Conservation (phyloP, 2,797 vertebrate species). For the Glyptemys insculpta region DNA sequence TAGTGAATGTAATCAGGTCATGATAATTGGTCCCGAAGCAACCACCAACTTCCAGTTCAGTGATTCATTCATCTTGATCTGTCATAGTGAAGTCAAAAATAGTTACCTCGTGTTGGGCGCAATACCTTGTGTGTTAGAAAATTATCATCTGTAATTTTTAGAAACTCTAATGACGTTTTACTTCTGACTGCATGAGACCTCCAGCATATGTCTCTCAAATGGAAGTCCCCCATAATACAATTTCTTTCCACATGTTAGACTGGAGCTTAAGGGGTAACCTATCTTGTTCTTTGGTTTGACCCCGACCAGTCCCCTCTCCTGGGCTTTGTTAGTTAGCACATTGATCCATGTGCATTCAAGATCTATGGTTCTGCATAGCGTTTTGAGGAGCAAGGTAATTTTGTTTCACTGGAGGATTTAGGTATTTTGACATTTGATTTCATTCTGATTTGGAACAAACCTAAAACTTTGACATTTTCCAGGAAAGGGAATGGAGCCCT, state of each 20-base stretch:
- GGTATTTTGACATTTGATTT: not conserved
- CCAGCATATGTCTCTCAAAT: not conserved
- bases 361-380: not conserved
- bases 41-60: not conserved
- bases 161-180: not conserved
- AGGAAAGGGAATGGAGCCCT: not conserved
- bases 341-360: not conserved
- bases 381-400: not conserved
- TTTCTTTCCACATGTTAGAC: not conserved
- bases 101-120: not conserved
- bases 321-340: not conserved
- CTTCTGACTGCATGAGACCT: not conserved
- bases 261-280: not conserved
- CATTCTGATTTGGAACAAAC: not conserved
- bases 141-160: not conserved
- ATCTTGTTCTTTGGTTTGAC: not conserved
- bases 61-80: not conserved
- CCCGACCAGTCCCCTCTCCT: not conserved
- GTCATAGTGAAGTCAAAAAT: not conserved
- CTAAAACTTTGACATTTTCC: not conserved
- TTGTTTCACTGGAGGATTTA: not conserved
- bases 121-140: not conserved
- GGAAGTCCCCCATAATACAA: not conserved
- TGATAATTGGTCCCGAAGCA: not conserved
- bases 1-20: not conserved